phyloP scores from a whole-genome alignment of 2,888 invertebrate genomes.

The Amaurobius ferox region DNA sequence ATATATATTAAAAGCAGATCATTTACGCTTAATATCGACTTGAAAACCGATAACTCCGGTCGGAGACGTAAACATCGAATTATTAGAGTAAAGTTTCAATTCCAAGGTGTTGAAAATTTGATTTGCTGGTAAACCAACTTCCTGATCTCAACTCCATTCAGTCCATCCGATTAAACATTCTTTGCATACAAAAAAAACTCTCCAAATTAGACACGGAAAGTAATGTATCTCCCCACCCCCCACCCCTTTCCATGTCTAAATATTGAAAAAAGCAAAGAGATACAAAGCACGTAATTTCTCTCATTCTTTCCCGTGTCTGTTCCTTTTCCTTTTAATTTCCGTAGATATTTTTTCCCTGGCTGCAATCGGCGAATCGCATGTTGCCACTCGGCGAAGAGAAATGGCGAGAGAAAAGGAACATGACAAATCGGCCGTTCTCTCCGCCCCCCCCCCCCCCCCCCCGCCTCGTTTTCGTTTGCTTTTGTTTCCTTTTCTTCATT shows the following conservation, averaged over 20 bases:
- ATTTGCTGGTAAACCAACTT: neutral
- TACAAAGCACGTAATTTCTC: too few species aligned
- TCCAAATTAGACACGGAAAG: slow-evolving; percentile 8
- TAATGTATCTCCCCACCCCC: slow-evolving; percentile 1
- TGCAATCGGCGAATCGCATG: neutral
- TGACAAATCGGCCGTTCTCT: neutral
- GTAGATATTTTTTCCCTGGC: too few species aligned
- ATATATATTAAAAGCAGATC: neutral
- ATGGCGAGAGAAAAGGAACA: neutral
- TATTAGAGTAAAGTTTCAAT: neutral
- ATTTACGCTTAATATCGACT: neutral
- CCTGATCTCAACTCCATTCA: neutral
- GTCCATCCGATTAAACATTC: neutral
- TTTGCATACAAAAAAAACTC: neutral
- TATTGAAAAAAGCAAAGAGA: neutral
- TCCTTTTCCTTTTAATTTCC: too few species aligned
- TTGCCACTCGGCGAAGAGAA: neutral
- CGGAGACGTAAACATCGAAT: too few species aligned
- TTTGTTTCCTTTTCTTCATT: too few species aligned
- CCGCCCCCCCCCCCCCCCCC: too few species aligned
- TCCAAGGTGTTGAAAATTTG: slow-evolving; percentile 10
- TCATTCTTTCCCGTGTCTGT: too few species aligned
- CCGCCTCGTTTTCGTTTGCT: too few species aligned
- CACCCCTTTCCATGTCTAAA: neutral
- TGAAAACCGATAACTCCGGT: neutral